These are phyloP conservation scores for Heliconius cydno DNA, from an alignment of 2,888 invertebrate species.

Conservation along the genomic window DNA sequence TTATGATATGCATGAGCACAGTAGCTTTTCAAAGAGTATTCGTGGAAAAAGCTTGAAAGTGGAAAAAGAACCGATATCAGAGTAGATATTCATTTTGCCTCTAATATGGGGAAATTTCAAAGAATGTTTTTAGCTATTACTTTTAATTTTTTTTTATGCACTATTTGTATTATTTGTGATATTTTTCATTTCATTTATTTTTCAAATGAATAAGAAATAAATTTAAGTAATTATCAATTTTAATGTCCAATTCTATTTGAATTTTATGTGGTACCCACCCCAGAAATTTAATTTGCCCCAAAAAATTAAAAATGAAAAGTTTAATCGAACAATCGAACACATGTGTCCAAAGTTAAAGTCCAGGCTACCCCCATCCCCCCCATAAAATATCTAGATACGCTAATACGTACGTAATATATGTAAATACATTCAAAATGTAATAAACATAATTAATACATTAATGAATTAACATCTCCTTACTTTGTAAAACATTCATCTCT, in stretches of 20 bases:
- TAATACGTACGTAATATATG: no score
- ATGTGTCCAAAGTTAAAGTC: no score
- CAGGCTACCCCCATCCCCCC: no score
- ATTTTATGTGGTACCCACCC: no score
- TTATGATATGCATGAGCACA: background rate
- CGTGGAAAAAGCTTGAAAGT: background rate
- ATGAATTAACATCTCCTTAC: background rate
- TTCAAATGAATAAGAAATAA: no score
- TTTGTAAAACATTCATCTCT: background rate
- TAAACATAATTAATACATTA: slow-evolving; percentile 6
- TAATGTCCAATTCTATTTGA: no score
- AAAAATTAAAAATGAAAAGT: no score
- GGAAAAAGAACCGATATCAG: background rate
- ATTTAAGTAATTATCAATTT: no score
- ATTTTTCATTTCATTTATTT: background rate
- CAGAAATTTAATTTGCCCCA: no score
- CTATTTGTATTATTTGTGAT: background rate
- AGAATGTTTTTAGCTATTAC: background rate
- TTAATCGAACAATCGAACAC: no score
- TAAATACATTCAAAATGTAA: background rate
- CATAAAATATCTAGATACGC: background rate
- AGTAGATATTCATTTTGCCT: background rate
- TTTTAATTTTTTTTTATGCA: background rate
- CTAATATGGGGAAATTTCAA: background rate
- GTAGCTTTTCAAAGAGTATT: background rate